phyloP scores from a whole-genome alignment of 2,113 vertebrate species.

The Callorhinus ursinus region DNA sequence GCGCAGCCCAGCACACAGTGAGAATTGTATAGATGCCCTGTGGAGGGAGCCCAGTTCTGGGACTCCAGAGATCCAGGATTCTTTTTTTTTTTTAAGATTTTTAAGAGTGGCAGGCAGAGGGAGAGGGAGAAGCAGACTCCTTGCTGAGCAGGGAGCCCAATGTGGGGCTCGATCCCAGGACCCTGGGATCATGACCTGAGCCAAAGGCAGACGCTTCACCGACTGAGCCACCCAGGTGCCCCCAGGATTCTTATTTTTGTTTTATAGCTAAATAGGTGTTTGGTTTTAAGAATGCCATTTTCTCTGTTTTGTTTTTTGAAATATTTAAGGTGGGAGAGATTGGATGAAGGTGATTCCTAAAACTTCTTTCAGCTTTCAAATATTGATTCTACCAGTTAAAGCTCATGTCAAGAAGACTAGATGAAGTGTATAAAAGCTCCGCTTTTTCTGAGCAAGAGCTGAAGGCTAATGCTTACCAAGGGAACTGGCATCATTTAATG shows the following conservation, averaged over 20 bases:
- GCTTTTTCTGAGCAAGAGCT: background rate
- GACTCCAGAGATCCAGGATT: background rate
- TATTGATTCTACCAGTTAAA: background rate
- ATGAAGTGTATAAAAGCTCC: background rate
- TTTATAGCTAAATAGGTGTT: background rate
- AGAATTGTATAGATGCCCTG: rapidly evolving
- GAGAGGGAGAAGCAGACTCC: no score
- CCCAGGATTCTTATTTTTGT: background rate
- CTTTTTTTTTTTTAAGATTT: no score
- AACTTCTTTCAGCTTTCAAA: background rate
- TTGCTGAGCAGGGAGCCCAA: no score
- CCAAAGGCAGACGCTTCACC: background rate
- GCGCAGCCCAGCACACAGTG: background rate
- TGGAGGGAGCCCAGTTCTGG: background rate
- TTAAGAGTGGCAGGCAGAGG: no score
- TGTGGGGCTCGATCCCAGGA: no score
- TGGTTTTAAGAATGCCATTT: background rate
- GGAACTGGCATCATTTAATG: background rate
- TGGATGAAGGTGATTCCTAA: background rate
- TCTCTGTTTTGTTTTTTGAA: background rate
- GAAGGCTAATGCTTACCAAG: background rate
- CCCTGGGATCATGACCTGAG: no score
- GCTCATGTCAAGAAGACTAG: background rate
- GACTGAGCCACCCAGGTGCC: background rate
- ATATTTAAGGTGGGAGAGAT: background rate